Base-by-base conservation (phyloP, 23 tunicate genomes). In the Halocynthia roretzi region DNA sequence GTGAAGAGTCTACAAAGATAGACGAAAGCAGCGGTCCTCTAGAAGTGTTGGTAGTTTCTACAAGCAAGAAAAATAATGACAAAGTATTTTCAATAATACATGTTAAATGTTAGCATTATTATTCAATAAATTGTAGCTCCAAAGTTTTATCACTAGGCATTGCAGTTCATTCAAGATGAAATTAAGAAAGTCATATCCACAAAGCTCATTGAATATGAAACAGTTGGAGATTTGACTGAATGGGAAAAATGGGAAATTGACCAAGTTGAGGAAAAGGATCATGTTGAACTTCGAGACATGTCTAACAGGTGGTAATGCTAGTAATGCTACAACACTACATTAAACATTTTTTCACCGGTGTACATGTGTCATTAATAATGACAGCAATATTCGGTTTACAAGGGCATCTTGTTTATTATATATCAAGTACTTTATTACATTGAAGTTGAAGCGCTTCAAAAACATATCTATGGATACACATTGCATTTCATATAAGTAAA, bases 161-260 rank as follows among this genome's bases (percentile, higher is more conserved):
- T 80, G 7, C 51, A 57, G 8, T 52, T 44, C 5, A 56, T 80
- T 18, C 50, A 54, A 31, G 62, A 80, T n/a, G 65, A 67, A 7
- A 62, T 68, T 40, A 52, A 15, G 21, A 70, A 68, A 48, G 8
- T 67, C 14, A 67, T 64, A 2, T 51, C 52, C 56, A 80, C 61
- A 53, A 62, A 54, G 40, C 48, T 17, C n/a, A 80, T 80, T 54
- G 44, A 68, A 17, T 60, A 80, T 53, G 74, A 68, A 51, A 67
- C 62, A 22, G 70, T 80, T 40, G 44, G 44, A 7, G 51, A 63
- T 19, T 52, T 80, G 66, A 51, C 76, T 10, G 61, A 54, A 7
- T 70, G 73, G 76, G 83, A 68, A 69, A 12, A 54, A 10, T 70
- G 22, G 7, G 66, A 68, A 54, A 67, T 80, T 20, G 17, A 18